phyloP scores from a whole-genome alignment of 2,888 invertebrate species.

The Plusia festucae region DNA sequence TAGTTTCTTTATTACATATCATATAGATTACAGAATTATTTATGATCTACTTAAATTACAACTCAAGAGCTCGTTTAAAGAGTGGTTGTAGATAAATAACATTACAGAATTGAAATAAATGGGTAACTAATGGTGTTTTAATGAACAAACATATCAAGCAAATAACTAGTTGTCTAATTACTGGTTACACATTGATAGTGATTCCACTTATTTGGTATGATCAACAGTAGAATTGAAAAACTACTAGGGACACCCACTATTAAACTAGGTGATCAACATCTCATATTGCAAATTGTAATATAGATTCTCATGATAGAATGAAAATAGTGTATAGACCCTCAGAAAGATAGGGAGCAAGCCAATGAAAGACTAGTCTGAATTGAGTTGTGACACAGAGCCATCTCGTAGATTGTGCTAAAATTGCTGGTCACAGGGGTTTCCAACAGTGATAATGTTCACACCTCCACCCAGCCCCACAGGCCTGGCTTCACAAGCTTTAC shows the following conservation, averaged over 20 bases:
- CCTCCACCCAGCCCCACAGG: slow-evolving; percentile 83
- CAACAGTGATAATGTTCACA: slow-evolving; percentile 87
- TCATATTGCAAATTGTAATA: background rate
- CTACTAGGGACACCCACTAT: background rate
- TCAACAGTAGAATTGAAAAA: background rate
- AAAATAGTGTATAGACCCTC: slow-evolving; percentile 78
- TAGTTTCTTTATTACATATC: slow-evolving; percentile 2
- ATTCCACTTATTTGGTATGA: background rate
- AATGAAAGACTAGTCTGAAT: slow-evolving; percentile 96
- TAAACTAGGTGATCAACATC: background rate
- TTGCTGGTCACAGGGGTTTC: slow-evolving; percentile 92
- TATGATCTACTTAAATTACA: background rate
- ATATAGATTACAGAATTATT: slow-evolving; percentile 2
- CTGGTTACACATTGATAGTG: background rate
- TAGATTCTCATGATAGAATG: background rate
- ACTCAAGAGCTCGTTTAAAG: slow-evolving; percentile 1
- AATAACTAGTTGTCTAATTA: background rate
- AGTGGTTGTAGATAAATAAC: slow-evolving; percentile 1
- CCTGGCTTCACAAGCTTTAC: slow-evolving; percentile 87
- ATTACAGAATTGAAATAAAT: background rate
- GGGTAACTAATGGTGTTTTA: background rate
- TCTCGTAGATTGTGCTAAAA: slow-evolving; percentile 94
- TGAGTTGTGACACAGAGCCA: slow-evolving; percentile 91
- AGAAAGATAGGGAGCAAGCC: slow-evolving; percentile 86
- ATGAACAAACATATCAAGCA: slow-evolving; percentile 2